Evolutionary conservation across 2,888 invertebrate species (phyloP).

Genomic region (Polietes domitor): DNA sequence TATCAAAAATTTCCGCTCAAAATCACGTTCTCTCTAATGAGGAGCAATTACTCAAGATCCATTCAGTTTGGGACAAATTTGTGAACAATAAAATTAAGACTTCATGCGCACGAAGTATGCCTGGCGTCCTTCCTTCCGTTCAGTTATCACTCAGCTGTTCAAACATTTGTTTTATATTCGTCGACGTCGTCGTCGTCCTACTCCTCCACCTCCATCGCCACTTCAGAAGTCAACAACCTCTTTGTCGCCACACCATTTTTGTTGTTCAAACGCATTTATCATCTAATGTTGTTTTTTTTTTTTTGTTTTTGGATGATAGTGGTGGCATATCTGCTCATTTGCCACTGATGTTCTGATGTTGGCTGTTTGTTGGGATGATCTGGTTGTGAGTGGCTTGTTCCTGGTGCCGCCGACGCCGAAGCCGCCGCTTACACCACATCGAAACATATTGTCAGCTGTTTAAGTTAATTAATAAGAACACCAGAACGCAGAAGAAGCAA

Average conservation of each 20-base stretch:
- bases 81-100: no score
- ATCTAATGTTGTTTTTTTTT: conserved; percentile 41
- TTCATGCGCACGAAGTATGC: no score
- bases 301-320: background rate
- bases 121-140: background rate
- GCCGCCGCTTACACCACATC: conserved; percentile 34
- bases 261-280: conserved; percentile 34
- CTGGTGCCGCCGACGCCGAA: background rate
- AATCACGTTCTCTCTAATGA: no score
- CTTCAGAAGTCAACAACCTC: conserved; percentile 8
- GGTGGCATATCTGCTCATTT: conserved; percentile 50
- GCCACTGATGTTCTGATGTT: conserved; percentile 3
- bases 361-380: background rate
- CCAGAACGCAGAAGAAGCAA: conserved; percentile 50
- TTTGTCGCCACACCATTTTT: background rate
- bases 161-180: background rate
- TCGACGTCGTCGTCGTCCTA: no score
- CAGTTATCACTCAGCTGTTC: conserved; percentile 4
- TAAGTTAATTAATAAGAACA: conserved; percentile 69
- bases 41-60: no score
- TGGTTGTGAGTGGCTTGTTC: conserved; percentile 48
- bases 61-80: no score
- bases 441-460: conserved; percentile 68
- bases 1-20: no score
- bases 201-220: background rate